Base-by-base conservation (phyloP, 2,113 vertebrate genomes). In the Nematolebias whitei region DNA sequence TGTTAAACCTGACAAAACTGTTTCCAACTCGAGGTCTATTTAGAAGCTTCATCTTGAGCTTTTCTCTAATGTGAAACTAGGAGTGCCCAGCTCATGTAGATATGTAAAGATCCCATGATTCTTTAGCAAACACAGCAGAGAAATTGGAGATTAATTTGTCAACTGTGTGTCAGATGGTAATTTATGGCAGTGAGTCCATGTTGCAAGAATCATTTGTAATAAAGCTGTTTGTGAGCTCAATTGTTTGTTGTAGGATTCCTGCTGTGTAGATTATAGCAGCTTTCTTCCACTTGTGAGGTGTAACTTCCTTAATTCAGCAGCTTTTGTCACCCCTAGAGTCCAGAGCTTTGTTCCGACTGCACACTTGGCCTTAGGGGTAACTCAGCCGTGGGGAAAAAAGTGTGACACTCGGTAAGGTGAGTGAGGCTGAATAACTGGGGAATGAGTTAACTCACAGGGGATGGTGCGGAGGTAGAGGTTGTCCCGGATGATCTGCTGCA, bases 391-490 rank as follows among this genome's bases (percentile, higher is more conserved):
- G 22, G 18, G 8, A 32, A 20, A 15, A 23, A 26, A 2, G 14
- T 6, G 44, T 45, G 14, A n/a, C 26, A 19, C 9, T 63, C 13
- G 9, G 66, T 20, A 2, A 52, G 0, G 26, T 38, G 20, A 54
- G 32, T 0, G 20, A 19, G 63, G 52, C 23, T 38, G 39, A 15
- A 45, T 49, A 52, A 52, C 24, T 72, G 58, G 12, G 19, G 13
- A 22, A 38, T 12, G 13, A 24, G 1, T 8, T 12, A 63, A 98
- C 98, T 99, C 85, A 99, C 98, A 99, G 68, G 98, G 98, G 85
- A 99, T 93, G 0, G 97, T 99, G 68, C 98, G 96, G 88, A 99
- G 96, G 94, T 99, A 99, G 87, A 99, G 96, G 85, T 99, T 99
- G 92, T 99, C 98, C 85, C 98, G 94, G 90, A 99, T 99, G 88